A percentile compares a stretch with the other conserved stretches of the same genome.
Evolutionary conservation across 1,140 invertebrate genomes (phyloP).

Genomic region (Brachionus calyciflorus): DNA sequence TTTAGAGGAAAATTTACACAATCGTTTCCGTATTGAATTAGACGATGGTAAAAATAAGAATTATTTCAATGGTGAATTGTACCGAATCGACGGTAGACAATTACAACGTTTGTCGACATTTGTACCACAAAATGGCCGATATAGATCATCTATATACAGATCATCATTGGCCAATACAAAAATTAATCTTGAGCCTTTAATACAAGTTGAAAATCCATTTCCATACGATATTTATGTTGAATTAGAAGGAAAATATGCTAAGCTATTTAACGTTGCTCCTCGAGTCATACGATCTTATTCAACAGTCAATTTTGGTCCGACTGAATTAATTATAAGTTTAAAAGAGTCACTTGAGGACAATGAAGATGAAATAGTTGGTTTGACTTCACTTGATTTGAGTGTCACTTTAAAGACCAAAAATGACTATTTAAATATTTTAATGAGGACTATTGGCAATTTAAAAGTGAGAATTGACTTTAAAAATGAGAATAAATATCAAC

Average conservation of each 20-base stretch:
- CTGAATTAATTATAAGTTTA: slow-evolving; percentile 2
- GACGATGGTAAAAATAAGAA: slow-evolving; percentile 13
- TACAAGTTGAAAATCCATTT: slow-evolving; percentile 35
- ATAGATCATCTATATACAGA: background rate
- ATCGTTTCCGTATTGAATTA: slow-evolving; percentile 14
- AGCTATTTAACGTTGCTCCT: background rate
- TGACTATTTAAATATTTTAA: slow-evolving; percentile 22
- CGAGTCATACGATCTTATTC: background rate
- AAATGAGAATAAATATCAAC: slow-evolving; percentile 41
- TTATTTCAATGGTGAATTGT: slow-evolving; percentile 21
- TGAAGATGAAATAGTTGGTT: background rate
- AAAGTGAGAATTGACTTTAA: slow-evolving; percentile 26
- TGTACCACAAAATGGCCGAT: slow-evolving; percentile 37
- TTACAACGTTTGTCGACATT: background rate
- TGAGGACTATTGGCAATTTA: slow-evolving; percentile 22
- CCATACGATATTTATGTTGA: slow-evolving; percentile 13
- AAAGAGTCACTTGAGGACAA: background rate
- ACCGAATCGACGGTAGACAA: slow-evolving; percentile 24
- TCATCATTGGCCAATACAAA: slow-evolving; percentile 3
- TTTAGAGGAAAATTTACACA: slow-evolving; percentile 2
- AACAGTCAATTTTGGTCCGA: slow-evolving; percentile 27
- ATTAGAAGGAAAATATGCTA: background rate
- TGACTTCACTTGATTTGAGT: background rate
- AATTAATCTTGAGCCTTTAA: slow-evolving; percentile 4
- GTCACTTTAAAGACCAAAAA: background rate